phyloP scores from a whole-genome alignment of 23 tunicate genomes.

The Diplosoma virens region DNA sequence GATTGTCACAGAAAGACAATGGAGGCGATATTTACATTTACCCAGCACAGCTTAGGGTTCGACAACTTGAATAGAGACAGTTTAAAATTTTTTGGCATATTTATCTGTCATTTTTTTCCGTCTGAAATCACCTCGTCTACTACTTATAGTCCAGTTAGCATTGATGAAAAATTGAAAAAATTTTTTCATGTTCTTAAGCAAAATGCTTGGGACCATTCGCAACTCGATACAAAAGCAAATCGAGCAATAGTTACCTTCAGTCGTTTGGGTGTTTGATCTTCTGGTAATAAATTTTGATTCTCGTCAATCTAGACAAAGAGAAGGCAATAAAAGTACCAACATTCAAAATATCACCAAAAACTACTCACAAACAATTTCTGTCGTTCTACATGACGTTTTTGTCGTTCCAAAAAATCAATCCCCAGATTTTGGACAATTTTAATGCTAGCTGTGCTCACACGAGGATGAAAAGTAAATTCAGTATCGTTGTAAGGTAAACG shows the following conservation, averaged over 20 bases:
- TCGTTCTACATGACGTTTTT: slow-evolving; percentile 72
- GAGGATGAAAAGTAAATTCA: slow-evolving; percentile 88
- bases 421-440: slow-evolving; percentile 72
- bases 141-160: too few relatives aligned
- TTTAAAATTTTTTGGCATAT: too few relatives aligned
- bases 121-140: too few relatives aligned
- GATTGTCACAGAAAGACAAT: too few relatives aligned
- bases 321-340: background rate
- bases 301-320: slow-evolving; percentile 19
- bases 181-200: too few relatives aligned
- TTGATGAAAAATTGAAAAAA: too few relatives aligned
- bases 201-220: too few relatives aligned
- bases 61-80: too few relatives aligned
- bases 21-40: too few relatives aligned
- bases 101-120: too few relatives aligned
- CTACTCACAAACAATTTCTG: slow-evolving; percentile 52
- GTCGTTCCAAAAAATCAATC: slow-evolving; percentile 69
- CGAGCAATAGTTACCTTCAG: slow-evolving; percentile 11
- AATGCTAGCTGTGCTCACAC: slow-evolving; percentile 82
- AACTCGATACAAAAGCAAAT: too few relatives aligned
- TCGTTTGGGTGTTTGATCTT: slow-evolving; percentile 9
- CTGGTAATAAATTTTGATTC: background rate
- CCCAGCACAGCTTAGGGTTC: too few relatives aligned
- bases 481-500: slow-evolving; percentile 2
- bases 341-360: background rate